Conservation (phyloP, 2,113 vertebrate genomes). For the Isurus oxyrinchus region DNA sequence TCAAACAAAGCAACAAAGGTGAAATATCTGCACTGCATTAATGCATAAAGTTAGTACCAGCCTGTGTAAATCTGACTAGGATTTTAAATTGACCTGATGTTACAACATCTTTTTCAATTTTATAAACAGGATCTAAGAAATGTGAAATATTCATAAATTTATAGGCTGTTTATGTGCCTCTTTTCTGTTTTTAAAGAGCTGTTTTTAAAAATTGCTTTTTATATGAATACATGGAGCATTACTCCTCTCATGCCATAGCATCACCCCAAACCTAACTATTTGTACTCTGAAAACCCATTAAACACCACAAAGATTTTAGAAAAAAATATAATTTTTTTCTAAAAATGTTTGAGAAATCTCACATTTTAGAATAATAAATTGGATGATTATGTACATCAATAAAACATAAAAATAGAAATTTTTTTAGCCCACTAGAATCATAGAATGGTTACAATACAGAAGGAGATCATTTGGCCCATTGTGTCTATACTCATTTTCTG, state of each 20-base stretch:
- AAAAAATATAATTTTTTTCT: not conserved
- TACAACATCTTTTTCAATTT: not conserved
- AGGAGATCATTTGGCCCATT: too few species aligned
- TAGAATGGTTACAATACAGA: too few species aligned
- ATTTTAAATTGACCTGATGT: not conserved
- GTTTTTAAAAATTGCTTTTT: not conserved
- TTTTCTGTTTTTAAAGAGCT: not conserved
- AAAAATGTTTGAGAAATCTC: not conserved
- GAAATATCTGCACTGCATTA: constrained; percentile 37
- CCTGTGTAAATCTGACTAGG: not conserved
- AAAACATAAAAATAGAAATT: not conserved
- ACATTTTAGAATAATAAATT: not conserved
- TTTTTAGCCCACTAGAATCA: not conserved
- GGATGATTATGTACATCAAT: not conserved
- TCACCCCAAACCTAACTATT: not conserved
- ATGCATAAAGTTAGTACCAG: not conserved
- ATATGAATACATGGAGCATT: not conserved
- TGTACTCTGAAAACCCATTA: not conserved
- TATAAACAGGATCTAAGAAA: not conserved
- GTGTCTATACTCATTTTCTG: too few species aligned
- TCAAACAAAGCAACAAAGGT: constrained; percentile 75
- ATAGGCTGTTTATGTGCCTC: not conserved
- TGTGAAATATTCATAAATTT: not conserved
- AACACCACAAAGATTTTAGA: not conserved
- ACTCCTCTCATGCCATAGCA: not conserved